Base-by-base conservation (phyloP, 2,888 invertebrate genomes). In the Myopa tessellatipennis region DNA sequence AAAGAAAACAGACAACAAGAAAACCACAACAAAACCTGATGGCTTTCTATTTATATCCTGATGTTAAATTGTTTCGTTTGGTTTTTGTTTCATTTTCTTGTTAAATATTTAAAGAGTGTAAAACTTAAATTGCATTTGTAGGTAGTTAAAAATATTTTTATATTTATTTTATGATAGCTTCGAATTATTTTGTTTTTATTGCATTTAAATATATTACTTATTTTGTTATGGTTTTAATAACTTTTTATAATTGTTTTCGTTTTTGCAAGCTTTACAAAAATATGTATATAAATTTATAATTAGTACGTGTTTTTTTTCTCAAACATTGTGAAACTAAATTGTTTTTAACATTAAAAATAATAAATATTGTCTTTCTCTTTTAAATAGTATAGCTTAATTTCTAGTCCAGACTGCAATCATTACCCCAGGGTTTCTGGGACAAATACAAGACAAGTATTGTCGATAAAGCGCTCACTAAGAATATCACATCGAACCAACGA, bases 401-500 rank as follows among this genome's bases (percentile, higher is more conserved):
- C 60, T 76, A 85, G 80, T 88, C 85, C 81, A 87, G 81, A 61
- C 84, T 84, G 77, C 86, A 82, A 82, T 89, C 89, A 55, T 84
- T 83, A n/a, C 91, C 91, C n/a, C 93, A 93, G 84, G 95, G 95
- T 85, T 98, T 98, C 87, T 98, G 98, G 16, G 98, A 98, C 83
- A 99, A 91, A 90, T 98, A 99, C 76, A 99, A 90, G 81, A 99
- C 98, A 81, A 95, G 94, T 84, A 99, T 98, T 80, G 98, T 98
- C 18, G 97, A 96, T 60, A 99, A 89, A 0, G 99, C 99, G 86
- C 98, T 98, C 38, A 99, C 95, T 79, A 99, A 91, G 89, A 99
- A 99, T 87, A 99, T 99, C 5, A 99, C 99, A 89, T 99, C 99
- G 89, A 99, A 99, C 99, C 99, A 99, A 79, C 99, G 92, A 88